These are phyloP conservation scores for Anguilla rostrata DNA, from an alignment of 2,113 vertebrate genomes.

Conservation along the genomic window DNA sequence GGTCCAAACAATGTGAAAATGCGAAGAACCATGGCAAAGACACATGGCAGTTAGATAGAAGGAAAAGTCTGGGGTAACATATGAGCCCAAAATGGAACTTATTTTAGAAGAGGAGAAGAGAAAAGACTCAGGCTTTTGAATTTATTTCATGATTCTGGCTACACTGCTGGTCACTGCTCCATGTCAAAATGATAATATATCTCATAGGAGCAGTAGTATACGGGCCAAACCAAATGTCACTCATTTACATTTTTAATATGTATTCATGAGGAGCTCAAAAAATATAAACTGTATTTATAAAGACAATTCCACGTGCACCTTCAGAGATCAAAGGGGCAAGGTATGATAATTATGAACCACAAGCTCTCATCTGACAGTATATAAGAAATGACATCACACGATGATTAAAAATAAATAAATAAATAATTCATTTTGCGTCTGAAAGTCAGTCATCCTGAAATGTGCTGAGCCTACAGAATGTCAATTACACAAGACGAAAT, in stretches of 20 bases:
- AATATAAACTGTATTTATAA: slow-evolving; percentile 17
- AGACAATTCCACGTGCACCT: slow-evolving; percentile 1
- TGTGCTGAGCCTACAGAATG: background rate
- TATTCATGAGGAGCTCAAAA: background rate
- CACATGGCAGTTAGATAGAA: too few species aligned
- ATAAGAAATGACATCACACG: background rate
- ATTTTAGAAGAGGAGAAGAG: background rate
- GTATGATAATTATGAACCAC: background rate
- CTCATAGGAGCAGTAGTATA: background rate
- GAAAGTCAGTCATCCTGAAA: background rate
- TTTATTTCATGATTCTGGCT: background rate
- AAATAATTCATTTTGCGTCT: too few species aligned
- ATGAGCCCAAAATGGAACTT: too few species aligned
- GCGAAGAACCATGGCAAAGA: too few species aligned
- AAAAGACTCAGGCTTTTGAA: background rate
- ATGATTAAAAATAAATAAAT: background rate
- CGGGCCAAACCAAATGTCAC: background rate
- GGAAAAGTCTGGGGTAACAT: too few species aligned
- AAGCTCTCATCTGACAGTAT: background rate
- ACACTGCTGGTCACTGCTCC: background rate
- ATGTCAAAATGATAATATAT: background rate
- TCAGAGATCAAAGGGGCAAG: too few species aligned
- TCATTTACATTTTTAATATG: background rate
- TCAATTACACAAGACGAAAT: too few species aligned
- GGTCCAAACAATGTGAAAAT: too few species aligned